Evolutionary conservation across 2,113 vertebrate genomes (phyloP), one percentile per base, ranked within the genome.

Genomic region (Mustelus asterias): DNA sequence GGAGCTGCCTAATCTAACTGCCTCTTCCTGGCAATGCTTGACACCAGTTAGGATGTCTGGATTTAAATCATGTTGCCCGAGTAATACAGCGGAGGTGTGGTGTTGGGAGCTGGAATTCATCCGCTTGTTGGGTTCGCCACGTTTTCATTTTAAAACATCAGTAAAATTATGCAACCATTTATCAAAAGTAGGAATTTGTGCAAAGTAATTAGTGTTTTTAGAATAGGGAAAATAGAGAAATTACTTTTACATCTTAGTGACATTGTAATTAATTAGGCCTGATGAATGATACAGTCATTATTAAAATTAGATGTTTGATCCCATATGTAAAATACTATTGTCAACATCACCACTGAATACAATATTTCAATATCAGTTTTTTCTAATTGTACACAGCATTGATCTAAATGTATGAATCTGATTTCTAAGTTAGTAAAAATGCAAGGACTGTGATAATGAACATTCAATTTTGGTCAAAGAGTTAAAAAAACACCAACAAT

Each of bases 341-440:
- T 44, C 7, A 65, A 93, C n/a, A 37, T 63, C 54, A 18, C 60
- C 37, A 93, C 13, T 89, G 54, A 22, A 33, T 93, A 67, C 24
- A 14, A 58, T 16, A 93, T 65, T 65, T 37, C 60, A 65, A 33
- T 3, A 65, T 18, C 1, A 65, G 60, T 93, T 33, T 93, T 65
- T 37, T n/a, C 37, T 92, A 63, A 65, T 92, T 10, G 7, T 65
- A 8, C 63, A 10, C 16, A 2, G n/a, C 13, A 65, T 65, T 93
- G 33, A 7, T 93, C 6, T 65, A 93, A 41, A 65, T 63, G 18
- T n/a, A 37, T 92, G 18, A 93, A 37, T 65, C 67, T 65, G 18
- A 37, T 93, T 93, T 93, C 58, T 22, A 93, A 93, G 13, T 93
- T 65, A 93, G 10, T 63, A 65, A 93, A 33, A 93, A 93, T 22